Evolutionary conservation across 2,888 invertebrate species (phyloP).

Genomic region (Agonopterix heracliana): DNA sequence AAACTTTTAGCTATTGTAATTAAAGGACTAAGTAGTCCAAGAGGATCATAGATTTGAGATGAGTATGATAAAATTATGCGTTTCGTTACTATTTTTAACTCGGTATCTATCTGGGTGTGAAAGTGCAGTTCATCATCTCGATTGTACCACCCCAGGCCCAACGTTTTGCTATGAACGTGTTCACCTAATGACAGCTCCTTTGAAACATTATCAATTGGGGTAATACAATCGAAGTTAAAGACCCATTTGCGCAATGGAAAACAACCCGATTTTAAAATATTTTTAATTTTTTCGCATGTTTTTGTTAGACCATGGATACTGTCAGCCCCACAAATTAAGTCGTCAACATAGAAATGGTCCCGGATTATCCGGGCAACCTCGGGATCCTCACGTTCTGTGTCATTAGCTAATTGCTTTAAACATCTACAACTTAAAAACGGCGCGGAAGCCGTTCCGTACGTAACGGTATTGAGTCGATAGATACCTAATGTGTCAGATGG

Average conservation of each 20-base stretch:
- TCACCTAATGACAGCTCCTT: not conserved
- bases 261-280: not conserved
- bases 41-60: conserved; percentile 7
- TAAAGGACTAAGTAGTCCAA: conserved; percentile 10
- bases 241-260: not conserved
- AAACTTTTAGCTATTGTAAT: conserved; percentile 13
- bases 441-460: conserved; percentile 21
- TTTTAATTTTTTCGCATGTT: not conserved
- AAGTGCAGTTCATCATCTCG: no score
- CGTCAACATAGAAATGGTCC: conserved; percentile 22
- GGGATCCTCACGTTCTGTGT: conserved; percentile 16
- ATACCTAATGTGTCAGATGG: conserved; percentile 10
- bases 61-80: conserved; percentile 2
- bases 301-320: not conserved
- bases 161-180: not conserved
- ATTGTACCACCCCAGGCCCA: not conserved
- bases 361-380: conserved; percentile 13
- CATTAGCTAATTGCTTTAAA: conserved; percentile 17
- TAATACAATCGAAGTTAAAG: not conserved
- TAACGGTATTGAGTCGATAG: no score
- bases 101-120: no score
- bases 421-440: conserved; percentile 23
- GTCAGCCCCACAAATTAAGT: conserved; percentile 18
- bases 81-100: not conserved
- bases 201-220: not conserved